A percentile compares a stretch with the other conserved stretches of the same genome.
phyloP scores from a whole-genome alignment of 2,888 invertebrate species.

The Pasiphila rectangulata region DNA sequence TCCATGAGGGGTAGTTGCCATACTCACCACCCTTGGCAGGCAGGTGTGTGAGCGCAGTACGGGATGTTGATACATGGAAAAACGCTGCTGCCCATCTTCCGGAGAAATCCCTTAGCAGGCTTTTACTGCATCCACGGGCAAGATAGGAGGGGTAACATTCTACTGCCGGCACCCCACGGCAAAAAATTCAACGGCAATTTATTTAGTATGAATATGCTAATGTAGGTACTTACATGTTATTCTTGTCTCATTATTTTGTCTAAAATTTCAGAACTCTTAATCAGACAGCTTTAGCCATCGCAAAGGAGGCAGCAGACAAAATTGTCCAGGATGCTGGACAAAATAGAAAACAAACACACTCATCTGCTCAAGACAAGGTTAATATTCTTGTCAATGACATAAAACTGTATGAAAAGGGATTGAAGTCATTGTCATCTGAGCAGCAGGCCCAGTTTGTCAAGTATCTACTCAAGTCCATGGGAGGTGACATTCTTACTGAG shows the following conservation, averaged over 20 bases:
- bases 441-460: conserved; percentile 86
- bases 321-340: conserved; percentile 86
- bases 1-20: too few species aligned
- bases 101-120: too few species aligned
- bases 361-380: conserved; percentile 90
- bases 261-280: conserved; percentile 81
- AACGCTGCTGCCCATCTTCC: too few species aligned
- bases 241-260: background rate
- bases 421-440: conserved; percentile 82
- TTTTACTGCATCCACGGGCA: too few species aligned
- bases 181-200: too few species aligned
- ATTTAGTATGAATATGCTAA: background rate
- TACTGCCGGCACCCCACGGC: too few species aligned
- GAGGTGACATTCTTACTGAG: conserved; percentile 90
- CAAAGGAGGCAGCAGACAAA: conserved; percentile 87
- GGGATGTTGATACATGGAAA: too few species aligned
- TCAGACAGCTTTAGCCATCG: conserved; percentile 83
- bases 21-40: too few species aligned
- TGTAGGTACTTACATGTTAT: background rate
- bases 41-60: too few species aligned
- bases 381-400: conserved; percentile 88
- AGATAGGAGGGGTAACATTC: too few species aligned
- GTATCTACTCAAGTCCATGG: conserved; percentile 91
- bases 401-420: conserved; percentile 89
- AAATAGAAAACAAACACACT: conserved; percentile 87